These are phyloP conservation scores for Eptatretus atami DNA, from an alignment of 2,797 vertebrate species.

Conservation along the genomic window DNA sequence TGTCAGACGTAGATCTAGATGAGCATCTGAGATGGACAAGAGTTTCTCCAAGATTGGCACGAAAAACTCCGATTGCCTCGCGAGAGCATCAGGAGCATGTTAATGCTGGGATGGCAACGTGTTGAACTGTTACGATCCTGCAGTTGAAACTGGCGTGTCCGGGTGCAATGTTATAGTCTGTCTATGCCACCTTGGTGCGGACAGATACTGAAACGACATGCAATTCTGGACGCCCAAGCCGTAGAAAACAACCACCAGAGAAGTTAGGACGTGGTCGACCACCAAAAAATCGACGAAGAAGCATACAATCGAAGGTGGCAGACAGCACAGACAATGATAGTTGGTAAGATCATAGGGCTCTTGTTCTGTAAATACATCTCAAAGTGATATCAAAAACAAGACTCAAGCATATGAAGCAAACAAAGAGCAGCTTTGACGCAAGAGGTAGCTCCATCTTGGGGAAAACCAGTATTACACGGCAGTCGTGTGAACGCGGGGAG, in stretches of 20 bases:
- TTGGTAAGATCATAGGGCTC: constrained; percentile 17
- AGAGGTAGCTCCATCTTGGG: too few relatives aligned
- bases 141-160: constrained; percentile 21
- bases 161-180: constrained; percentile 70
- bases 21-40: too few relatives aligned
- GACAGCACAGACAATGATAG: constrained; percentile 12
- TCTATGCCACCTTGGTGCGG: constrained; percentile 43
- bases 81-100: not conserved
- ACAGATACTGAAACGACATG: too few relatives aligned
- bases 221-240: too few relatives aligned
- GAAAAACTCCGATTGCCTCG: not conserved
- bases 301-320: constrained; percentile 19
- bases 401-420: too few relatives aligned
- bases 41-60: too few relatives aligned
- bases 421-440: too few relatives aligned
- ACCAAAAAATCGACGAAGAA: constrained; percentile 15
- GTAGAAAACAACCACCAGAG: constrained; percentile 11
- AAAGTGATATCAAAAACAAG: too few relatives aligned
- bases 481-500: too few relatives aligned
- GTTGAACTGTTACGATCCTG: not conserved
- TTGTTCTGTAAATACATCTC: too few relatives aligned
- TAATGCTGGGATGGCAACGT: not conserved
- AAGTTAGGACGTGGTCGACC: constrained; percentile 14
- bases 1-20: not conserved
- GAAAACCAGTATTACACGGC: too few relatives aligned